A percentile compares a stretch with the other conserved stretches of the same genome.
Evolutionary conservation across 2,113 vertebrate species (phyloP).

Genomic region (Mohoua ochrocephala): DNA sequence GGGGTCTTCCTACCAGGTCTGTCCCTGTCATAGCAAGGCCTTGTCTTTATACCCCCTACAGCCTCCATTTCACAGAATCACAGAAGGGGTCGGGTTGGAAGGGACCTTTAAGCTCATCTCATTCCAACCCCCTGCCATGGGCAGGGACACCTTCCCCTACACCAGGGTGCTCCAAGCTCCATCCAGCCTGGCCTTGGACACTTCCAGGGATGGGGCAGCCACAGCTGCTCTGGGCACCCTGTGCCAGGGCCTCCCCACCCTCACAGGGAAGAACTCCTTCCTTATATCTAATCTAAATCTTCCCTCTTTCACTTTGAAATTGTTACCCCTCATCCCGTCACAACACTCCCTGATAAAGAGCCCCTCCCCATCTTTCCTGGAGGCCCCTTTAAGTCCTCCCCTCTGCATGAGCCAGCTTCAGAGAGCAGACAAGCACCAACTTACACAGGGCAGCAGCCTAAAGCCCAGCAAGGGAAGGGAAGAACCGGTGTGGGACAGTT

Average conservation of each 20-base stretch:
- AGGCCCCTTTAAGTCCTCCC: neutral
- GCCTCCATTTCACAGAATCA: neutral
- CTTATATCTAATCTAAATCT: neutral
- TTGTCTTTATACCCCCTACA: neutral
- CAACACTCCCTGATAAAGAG: neutral
- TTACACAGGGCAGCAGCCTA: neutral
- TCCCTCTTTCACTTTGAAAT: neutral
- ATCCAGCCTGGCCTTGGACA: neutral
- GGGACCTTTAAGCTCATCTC: neutral
- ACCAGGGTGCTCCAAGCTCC: neutral
- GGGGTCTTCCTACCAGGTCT: too few species aligned
- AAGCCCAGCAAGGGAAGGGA: neutral
- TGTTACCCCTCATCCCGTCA: neutral
- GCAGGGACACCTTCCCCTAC: neutral
- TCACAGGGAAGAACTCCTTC: neutral
- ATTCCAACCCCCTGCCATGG: neutral
- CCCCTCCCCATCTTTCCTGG: neutral
- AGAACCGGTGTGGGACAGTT: neutral
- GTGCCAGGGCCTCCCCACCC: rapidly evolving
- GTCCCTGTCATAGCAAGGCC: neutral
- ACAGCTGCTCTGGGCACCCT: neutral
- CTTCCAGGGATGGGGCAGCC: neutral
- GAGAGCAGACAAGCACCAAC: neutral
- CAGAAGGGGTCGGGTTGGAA: neutral
- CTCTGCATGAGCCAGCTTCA: neutral